Conservation (phyloP, 2,888 invertebrate genomes). For the Azorinus chamasolen region DNA sequence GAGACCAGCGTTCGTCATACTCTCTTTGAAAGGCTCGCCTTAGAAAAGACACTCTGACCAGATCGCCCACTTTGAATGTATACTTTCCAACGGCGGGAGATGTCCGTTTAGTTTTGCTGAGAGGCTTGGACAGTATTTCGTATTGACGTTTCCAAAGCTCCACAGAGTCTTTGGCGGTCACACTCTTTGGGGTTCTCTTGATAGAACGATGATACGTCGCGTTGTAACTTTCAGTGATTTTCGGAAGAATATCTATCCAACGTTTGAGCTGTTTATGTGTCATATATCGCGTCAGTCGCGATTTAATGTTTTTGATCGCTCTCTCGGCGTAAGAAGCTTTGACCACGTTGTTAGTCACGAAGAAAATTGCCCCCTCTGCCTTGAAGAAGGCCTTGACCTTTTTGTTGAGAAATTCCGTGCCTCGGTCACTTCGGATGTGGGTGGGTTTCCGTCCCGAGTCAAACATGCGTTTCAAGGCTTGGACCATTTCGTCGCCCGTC, state of each 20-base stretch:
- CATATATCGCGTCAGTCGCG: conserved; percentile 39
- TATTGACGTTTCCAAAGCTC: neutral
- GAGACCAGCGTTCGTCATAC: conserved; percentile 22
- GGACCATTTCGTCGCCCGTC: conserved; percentile 43
- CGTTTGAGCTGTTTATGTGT: conserved; percentile 31
- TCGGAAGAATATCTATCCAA: conserved; percentile 49
- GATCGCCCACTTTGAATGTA: conserved; percentile 44
- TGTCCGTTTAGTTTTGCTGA: too few species aligned
- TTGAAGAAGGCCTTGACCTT: conserved; percentile 25
- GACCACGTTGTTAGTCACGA: conserved; percentile 49
- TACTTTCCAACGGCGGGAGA: neutral
- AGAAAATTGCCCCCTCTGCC: conserved; percentile 26
- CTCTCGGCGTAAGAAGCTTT: too few species aligned
- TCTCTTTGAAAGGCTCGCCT: too few species aligned
- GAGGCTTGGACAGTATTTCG: too few species aligned
- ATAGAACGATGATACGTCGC: conserved; percentile 47
- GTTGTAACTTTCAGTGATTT: conserved; percentile 57
- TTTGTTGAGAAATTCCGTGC: conserved; percentile 46
- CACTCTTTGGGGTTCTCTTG: conserved; percentile 37
- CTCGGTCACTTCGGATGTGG: conserved; percentile 27
- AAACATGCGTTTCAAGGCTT: conserved; percentile 36
- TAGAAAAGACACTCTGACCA: too few species aligned
- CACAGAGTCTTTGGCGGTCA: conserved; percentile 33
- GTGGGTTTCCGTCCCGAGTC: conserved; percentile 32
- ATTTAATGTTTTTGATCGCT: conserved; percentile 51